phyloP scores from a whole-genome alignment of 2,797 vertebrate species.

The Lepilemur septentrionalis region DNA sequence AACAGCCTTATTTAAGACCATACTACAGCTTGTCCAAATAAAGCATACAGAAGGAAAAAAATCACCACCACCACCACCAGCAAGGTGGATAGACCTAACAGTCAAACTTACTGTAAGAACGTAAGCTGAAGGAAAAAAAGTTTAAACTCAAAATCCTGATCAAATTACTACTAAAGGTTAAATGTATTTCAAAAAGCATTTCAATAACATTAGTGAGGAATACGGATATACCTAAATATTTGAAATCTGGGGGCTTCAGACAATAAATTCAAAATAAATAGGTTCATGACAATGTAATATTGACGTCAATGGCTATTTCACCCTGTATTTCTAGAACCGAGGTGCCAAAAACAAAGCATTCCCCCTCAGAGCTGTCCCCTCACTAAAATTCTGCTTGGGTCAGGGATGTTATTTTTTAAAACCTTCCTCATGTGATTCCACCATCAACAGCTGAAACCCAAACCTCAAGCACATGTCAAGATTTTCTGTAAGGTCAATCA shows the following conservation, averaged over 20 bases:
- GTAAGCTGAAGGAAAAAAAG: not conserved
- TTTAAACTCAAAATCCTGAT: not conserved
- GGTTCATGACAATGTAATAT: not conserved
- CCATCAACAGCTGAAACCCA: not conserved
- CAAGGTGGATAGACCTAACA: not conserved
- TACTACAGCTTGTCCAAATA: not conserved
- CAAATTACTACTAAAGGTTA: not conserved
- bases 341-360: not conserved
- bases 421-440: not conserved
- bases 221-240: not conserved
- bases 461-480: not conserved
- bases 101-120: not conserved
- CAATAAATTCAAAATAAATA: not conserved
- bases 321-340: not conserved
- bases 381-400: not conserved
- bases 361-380: not conserved
- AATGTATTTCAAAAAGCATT: not conserved
- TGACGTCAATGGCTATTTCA: not conserved
- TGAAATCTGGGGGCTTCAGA: not conserved
- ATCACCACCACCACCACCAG: too few relatives aligned
- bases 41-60: not conserved
- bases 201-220: not conserved
- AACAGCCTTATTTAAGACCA: not conserved
- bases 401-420: not conserved
- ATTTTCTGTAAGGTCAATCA: not conserved